These are phyloP conservation scores for Climacteris rufus DNA, from an alignment of 2,113 vertebrate species.

Conservation along the genomic window DNA sequence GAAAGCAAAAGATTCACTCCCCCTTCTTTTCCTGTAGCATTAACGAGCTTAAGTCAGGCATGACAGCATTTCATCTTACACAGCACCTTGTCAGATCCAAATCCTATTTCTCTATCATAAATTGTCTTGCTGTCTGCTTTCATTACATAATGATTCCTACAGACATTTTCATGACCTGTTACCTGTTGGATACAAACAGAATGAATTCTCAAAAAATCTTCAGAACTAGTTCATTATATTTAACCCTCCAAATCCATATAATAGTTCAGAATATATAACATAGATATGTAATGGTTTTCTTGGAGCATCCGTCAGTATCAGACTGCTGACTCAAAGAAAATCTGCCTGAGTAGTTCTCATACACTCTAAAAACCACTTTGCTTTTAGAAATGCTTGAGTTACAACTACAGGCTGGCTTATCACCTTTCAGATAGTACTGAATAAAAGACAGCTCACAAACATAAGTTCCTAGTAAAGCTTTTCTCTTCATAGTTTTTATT, in stretches of 20 bases:
- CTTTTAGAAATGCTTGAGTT: background rate
- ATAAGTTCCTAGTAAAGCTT: background rate
- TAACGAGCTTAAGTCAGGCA: background rate
- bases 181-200: background rate
- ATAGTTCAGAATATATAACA: background rate
- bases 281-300: background rate
- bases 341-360: background rate
- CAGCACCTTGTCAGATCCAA: background rate
- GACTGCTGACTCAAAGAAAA: background rate
- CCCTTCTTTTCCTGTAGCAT: background rate
- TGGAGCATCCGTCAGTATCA: background rate
- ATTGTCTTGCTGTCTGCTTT: background rate
- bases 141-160: background rate
- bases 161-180: background rate
- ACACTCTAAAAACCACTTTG: conserved; percentile 2
- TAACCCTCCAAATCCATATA: background rate
- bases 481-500: background rate
- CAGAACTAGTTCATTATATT: background rate
- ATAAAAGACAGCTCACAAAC: background rate
- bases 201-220: background rate
- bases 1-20: background rate
- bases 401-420: background rate
- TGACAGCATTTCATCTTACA: background rate
- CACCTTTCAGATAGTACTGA: background rate
- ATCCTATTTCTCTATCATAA: background rate